Conservation (phyloP, 2,797 vertebrate species). For the Gymnodraco acuticeps region DNA sequence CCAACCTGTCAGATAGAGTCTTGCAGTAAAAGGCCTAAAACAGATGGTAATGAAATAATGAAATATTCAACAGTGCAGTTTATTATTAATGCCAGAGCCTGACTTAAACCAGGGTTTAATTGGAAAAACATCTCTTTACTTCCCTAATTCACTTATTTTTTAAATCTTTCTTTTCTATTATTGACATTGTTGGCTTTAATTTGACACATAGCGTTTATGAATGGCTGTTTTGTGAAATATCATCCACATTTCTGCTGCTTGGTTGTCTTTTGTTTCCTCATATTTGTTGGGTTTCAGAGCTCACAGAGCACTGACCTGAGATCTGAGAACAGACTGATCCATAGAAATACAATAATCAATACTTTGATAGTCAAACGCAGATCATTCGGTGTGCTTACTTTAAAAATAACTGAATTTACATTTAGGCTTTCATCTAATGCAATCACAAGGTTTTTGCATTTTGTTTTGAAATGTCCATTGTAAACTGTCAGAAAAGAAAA, state of each 20-base stretch:
- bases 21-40: conserved; percentile 14
- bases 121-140: not conserved
- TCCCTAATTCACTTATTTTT: not conserved
- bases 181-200: not conserved
- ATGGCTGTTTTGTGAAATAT: not conserved
- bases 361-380: not conserved
- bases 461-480: not conserved
- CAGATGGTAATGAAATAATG: not conserved
- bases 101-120: not conserved
- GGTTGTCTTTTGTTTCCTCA: not conserved
- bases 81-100: not conserved
- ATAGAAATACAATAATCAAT: conserved; percentile 9
- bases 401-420: too few species aligned
- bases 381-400: not conserved
- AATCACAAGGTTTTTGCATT: too few species aligned
- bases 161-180: too few species aligned
- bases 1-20: not conserved
- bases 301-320: conserved; percentile 26
- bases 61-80: not conserved
- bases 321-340: not conserved
- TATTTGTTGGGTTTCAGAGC: not conserved
- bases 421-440: too few species aligned
- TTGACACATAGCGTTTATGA: not conserved
- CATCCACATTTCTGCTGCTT: not conserved
- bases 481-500: not conserved